phyloP scores from a whole-genome alignment of 2,888 invertebrate genomes.

The Nemapogon koenigi region DNA sequence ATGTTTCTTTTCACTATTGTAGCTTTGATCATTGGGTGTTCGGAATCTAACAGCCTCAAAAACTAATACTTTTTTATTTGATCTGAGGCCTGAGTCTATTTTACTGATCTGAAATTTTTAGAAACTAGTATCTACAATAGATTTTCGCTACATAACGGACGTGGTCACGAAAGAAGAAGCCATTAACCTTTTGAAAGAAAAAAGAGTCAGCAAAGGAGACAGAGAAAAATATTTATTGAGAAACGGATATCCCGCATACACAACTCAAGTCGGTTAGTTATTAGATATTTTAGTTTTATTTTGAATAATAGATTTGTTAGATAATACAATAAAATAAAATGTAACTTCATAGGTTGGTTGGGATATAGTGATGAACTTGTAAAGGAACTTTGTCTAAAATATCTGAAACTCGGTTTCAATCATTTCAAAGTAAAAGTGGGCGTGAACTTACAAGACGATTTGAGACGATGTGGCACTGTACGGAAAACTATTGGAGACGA shows the following conservation, averaged over 20 bases:
- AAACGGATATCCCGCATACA: conserved; percentile 84
- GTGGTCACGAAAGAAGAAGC: conserved; percentile 85
- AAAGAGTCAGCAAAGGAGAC: conserved; percentile 61
- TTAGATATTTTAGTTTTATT: conserved; percentile 1
- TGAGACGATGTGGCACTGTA: conserved; percentile 73
- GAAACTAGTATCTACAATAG: conserved; percentile 82
- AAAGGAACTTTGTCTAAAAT: conserved; percentile 71
- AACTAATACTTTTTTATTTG: too few relatives aligned
- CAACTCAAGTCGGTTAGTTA: conserved; percentile 78
- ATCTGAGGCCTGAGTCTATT: too few relatives aligned
- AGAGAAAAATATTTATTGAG: conserved; percentile 68
- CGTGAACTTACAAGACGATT: conserved; percentile 76
- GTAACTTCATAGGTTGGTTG: conserved; percentile 74
- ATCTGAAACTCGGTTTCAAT: conserved; percentile 76
- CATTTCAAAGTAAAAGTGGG: conserved; percentile 94
- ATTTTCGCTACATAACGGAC: conserved; percentile 86
- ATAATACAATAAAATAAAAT: background rate
- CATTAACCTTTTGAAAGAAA: conserved; percentile 69
- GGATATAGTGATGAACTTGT: conserved; percentile 84
- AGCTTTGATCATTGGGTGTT: too few relatives aligned
- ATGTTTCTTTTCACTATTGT: too few relatives aligned
- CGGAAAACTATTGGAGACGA: conserved; percentile 79
- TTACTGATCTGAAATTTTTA: conserved; percentile 25
- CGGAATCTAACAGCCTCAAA: too few relatives aligned
- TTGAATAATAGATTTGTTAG: background rate